Percentiles rank a stretch among this genome's conserved stretches.
Conservation (phyloP, 1,140 invertebrate species). For the Halotydeus destructor region DNA sequence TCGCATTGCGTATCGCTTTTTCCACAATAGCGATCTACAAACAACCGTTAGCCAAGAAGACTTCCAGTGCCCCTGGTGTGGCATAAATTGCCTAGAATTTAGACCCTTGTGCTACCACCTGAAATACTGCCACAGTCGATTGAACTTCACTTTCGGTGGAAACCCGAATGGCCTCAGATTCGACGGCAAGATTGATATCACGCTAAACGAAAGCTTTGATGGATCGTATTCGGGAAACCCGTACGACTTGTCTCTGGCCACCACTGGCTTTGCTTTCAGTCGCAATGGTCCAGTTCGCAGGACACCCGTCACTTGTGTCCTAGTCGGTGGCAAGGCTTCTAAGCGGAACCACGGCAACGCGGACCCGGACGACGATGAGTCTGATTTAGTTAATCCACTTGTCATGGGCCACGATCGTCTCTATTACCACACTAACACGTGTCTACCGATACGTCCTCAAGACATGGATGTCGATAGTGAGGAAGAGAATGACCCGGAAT, state of each 20-base stretch:
- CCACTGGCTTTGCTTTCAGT: conserved; percentile 39
- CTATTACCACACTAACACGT: conserved; percentile 83
- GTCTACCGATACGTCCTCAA: conserved; percentile 75
- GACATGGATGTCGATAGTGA: conserved; percentile 84
- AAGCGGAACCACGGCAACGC: neutral
- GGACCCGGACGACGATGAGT: conserved; percentile 1
- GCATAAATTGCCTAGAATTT: conserved; percentile 59
- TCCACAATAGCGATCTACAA: conserved; percentile 83
- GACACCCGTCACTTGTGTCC: conserved; percentile 62
- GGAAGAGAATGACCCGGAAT: conserved; percentile 77
- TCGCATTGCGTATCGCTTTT: conserved; percentile 88
- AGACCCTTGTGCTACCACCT: conserved; percentile 80
- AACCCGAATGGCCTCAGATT: conserved; percentile 57
- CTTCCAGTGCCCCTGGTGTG: conserved; percentile 84
- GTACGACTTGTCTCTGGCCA: conserved; percentile 54
- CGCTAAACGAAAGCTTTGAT: conserved; percentile 83
- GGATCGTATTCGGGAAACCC: conserved; percentile 87
- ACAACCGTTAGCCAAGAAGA: conserved; percentile 83
- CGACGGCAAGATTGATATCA: conserved; percentile 91
- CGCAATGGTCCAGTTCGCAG: conserved; percentile 59
- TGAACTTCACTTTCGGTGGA: conserved; percentile 71
- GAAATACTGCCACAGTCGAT: conserved; percentile 74
- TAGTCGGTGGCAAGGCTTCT: conserved; percentile 41
- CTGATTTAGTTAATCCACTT: conserved; percentile 1
- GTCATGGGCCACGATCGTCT: conserved; percentile 32